Percentiles rank a stretch among this genome's conserved stretches.
Conservation (phyloP, 2,797 vertebrate genomes). For the Pseudomugil tenellus region DNA sequence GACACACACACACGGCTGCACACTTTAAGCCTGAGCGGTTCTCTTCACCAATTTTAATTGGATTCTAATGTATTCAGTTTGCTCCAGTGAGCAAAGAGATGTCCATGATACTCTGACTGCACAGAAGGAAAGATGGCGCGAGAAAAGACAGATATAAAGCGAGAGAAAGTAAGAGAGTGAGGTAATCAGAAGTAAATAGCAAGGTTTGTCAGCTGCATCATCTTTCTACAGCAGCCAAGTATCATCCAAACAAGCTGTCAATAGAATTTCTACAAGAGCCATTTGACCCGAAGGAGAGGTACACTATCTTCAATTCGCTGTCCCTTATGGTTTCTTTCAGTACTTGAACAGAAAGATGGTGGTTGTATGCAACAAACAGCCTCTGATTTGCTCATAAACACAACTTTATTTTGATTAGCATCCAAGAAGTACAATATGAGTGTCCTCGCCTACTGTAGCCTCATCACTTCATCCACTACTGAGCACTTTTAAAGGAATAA, state of each 20-base stretch:
- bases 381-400: conserved; percentile 1
- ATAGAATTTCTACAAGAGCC: conserved; percentile 58
- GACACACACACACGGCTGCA: conserved; percentile 31
- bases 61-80: conserved; percentile 82
- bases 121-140: neutral
- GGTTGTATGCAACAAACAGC: conserved; percentile 11
- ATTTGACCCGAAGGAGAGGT: conserved; percentile 53
- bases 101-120: conserved; percentile 55
- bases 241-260: conserved; percentile 45
- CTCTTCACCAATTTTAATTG: conserved; percentile 75
- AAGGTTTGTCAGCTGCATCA: conserved; percentile 50
- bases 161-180: neutral
- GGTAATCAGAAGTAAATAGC: conserved; percentile 40
- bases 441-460: neutral
- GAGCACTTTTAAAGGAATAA: neutral
- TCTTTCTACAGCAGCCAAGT: conserved; percentile 46
- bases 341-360: conserved; percentile 12
- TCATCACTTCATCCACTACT: neutral
- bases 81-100: conserved; percentile 74
- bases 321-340: conserved; percentile 12
- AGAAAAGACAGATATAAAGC: neutral
- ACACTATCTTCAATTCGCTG: conserved; percentile 1
- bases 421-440: conserved; percentile 1
- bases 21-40: conserved; percentile 58
- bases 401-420: conserved; percentile 8